Evolutionary conservation across 2,888 invertebrate species (phyloP).

Genomic region (Metellina segmentata): DNA sequence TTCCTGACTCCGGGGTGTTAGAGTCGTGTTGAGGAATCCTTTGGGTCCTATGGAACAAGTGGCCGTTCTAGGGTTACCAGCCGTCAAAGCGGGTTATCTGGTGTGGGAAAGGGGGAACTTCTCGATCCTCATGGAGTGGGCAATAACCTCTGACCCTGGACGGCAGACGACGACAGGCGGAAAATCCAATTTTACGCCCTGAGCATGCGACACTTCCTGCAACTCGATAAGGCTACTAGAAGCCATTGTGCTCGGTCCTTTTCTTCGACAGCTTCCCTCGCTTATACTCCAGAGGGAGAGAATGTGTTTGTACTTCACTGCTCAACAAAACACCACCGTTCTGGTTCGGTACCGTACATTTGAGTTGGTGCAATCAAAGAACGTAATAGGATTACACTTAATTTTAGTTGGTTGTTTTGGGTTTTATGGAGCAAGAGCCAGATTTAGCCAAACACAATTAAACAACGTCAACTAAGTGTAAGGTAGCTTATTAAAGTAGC

Average conservation of each 20-base stretch:
- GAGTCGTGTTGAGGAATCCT: background rate
- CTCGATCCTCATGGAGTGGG: slow-evolving; percentile 58
- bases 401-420: too few relatives aligned
- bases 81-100: background rate
- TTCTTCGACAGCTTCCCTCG: background rate
- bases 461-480: too few relatives aligned
- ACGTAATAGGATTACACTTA: too few relatives aligned
- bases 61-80: background rate
- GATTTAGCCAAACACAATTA: too few relatives aligned
- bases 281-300: too few relatives aligned
- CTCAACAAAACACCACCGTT: too few relatives aligned
- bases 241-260: slow-evolving; percentile 4
- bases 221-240: slow-evolving; percentile 37
- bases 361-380: too few relatives aligned
- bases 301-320: too few relatives aligned
- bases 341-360: too few relatives aligned
- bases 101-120: slow-evolving; percentile 38
- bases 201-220: slow-evolving; percentile 49
- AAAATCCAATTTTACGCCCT: slow-evolving; percentile 67
- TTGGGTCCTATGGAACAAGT: background rate
- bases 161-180: slow-evolving; percentile 14
- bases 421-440: too few relatives aligned
- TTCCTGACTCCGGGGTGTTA: background rate
- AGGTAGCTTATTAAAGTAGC: too few relatives aligned
- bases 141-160: slow-evolving; percentile 43